These are phyloP conservation scores for Campylorhamphus procurvoides DNA, from an alignment of 2,113 vertebrate genomes.

Conservation along the genomic window DNA sequence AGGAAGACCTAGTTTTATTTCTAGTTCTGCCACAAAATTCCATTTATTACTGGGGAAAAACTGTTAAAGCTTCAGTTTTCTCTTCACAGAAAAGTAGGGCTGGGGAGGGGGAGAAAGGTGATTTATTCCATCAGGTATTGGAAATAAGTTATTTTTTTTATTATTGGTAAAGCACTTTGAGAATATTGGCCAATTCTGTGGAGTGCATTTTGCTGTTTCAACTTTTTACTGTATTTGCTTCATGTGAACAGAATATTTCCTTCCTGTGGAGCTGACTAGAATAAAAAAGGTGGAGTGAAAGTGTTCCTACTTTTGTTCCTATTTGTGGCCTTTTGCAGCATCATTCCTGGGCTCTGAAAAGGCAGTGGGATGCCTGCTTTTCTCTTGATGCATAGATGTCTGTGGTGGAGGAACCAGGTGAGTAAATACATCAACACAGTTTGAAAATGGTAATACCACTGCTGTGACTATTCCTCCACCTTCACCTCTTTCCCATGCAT, in stretches of 20 bases:
- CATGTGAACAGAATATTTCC: neutral
- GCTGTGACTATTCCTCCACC: neutral
- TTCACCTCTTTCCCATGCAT: neutral
- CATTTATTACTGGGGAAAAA: neutral
- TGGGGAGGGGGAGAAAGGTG: neutral
- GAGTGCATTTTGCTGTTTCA: neutral
- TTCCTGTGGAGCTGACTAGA: neutral
- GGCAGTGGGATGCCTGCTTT: neutral
- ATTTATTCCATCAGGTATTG: neutral
- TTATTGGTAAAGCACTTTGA: neutral
- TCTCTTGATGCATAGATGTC: neutral
- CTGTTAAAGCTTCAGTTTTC: neutral
- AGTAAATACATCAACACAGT: rapidly evolving
- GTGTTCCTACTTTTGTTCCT: neutral
- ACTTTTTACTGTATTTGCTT: neutral
- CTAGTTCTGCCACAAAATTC: neutral
- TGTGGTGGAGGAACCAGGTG: neutral
- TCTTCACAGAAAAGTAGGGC: neutral
- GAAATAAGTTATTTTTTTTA: neutral
- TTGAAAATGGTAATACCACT: neutral
- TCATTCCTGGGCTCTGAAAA: neutral
- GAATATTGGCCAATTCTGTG: neutral
- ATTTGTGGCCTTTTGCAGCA: neutral
- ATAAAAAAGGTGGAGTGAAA: neutral
- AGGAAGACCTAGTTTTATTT: neutral